Evolutionary conservation across 1,140 invertebrate genomes (phyloP), one percentile per base, ranked within the genome.

Genomic region (Atta colombica): DNA sequence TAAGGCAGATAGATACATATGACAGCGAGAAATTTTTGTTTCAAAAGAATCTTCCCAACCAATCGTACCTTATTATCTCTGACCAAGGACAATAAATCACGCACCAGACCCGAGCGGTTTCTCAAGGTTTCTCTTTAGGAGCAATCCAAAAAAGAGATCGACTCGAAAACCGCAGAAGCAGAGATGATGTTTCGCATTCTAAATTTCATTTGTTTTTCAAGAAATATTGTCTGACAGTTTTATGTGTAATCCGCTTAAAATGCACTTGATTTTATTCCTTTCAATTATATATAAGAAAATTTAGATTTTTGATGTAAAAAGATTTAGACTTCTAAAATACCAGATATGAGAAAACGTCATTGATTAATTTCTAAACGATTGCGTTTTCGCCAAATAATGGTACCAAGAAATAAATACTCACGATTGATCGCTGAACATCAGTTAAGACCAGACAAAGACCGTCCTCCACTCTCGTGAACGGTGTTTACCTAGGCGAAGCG

Each of bases 41-140:
- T 90, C 87, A 87, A 90, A 91, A 91, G 89, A 90, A 88, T 91
- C 87, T 86, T 91, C 72, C 66, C 69, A 77, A 68, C 89, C 82
- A 85, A 90, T 90, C 89, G 82, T 90, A 80, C 82, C 87, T 91
- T 88, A 91, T 91, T 91, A 91, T 86, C 82, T 90, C 74, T 86
- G 58, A 77, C 77, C 89, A 91, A 91, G 89, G 89, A 88, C 89
- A 90, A 88, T 90, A 90, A 88, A 91, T 91, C 90, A 89, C 85
- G 90, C 85, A 71, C 55, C 77, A 75, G 85, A 86, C 78, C 72
- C 77, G 66, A 53, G 81, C 89, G 61, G 72, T 65, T 82, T 63
- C 87, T 86, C 87, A 91, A 88, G 89, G 82, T 90, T 91, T 65
- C 72, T 87, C 84, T 88, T 74, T 87, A 82, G 60, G 55, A 75